Evolutionary conservation across 2,797 vertebrate species (phyloP).

Genomic region (Danio tinwini): DNA sequence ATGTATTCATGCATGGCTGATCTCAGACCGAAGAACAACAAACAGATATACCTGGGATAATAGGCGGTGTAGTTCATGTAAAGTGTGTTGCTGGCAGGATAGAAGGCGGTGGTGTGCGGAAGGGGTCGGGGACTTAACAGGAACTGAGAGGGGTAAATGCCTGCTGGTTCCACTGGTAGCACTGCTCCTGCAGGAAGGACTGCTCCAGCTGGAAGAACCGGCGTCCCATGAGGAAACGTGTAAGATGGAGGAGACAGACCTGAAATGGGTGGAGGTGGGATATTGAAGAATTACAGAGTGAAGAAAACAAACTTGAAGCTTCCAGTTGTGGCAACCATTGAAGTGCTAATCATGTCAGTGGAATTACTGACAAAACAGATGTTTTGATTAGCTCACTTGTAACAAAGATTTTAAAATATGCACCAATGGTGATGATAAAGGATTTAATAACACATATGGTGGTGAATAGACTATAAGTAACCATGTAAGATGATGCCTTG

Average conservation of each 20-base stretch:
- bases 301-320: neutral
- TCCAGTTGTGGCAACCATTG: neutral
- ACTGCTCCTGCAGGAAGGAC: constrained; percentile 86
- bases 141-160: constrained; percentile 89
- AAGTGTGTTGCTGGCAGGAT: constrained; percentile 87
- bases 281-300: constrained; percentile 15
- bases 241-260: constrained; percentile 93
- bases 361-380: neutral
- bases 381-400: neutral
- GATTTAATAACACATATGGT: neutral
- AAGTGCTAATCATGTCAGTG: neutral
- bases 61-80: constrained; percentile 98
- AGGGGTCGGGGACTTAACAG: constrained; percentile 84
- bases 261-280: constrained; percentile 64
- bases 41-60: constrained; percentile 88
- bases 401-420: neutral
- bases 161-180: constrained; percentile 86
- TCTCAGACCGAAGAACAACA: neutral
- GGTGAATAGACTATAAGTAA: neutral
- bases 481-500: neutral
- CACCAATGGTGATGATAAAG: neutral
- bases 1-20: neutral
- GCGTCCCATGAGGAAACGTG: constrained; percentile 76
- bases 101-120: constrained; percentile 84
- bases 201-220: constrained; percentile 74